A percentile compares a stretch with the other conserved stretches of the same genome.
Evolutionary conservation across 2,888 invertebrate species (phyloP).

Genomic region (Campopleginae sp.): DNA sequence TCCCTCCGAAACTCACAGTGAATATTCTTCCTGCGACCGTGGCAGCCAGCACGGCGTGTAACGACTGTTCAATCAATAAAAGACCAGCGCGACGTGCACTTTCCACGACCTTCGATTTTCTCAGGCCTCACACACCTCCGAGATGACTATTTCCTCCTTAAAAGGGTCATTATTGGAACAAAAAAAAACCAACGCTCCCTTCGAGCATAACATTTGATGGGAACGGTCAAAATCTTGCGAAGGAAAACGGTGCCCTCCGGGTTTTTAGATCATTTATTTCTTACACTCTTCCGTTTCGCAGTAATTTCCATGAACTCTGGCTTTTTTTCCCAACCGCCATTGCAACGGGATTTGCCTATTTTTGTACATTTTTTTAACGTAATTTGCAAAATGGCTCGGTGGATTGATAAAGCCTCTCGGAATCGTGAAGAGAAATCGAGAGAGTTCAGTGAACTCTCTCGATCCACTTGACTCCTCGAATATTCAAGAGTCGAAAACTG

Average conservation of each 20-base stretch:
- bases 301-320: neutral
- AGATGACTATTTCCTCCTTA: conserved; percentile 2
- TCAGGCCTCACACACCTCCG: conserved; percentile 41
- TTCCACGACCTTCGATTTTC: conserved; percentile 64
- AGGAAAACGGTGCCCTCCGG: neutral
- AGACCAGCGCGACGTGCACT: conserved; percentile 47
- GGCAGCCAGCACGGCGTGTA: conserved; percentile 42
- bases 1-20: conserved; percentile 5
- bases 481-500: conserved; percentile 18
- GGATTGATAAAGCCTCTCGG: neutral
- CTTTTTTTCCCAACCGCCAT: neutral
- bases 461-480: conserved; percentile 1
- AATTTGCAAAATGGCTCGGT: neutral
- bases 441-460: conserved; percentile 18
- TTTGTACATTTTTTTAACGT: neutral
- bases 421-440: neutral
- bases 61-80: conserved; percentile 58
- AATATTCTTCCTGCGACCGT: conserved; percentile 6
- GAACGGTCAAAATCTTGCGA: conserved; percentile 2
- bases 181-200: conserved; percentile 54
- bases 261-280: neutral
- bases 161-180: conserved; percentile 68
- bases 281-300: neutral
- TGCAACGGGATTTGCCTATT: neutral
- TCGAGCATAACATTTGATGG: neutral